Evolutionary conservation across 2,113 vertebrate species (phyloP).

Genomic region (Callospermophilus lateralis): DNA sequence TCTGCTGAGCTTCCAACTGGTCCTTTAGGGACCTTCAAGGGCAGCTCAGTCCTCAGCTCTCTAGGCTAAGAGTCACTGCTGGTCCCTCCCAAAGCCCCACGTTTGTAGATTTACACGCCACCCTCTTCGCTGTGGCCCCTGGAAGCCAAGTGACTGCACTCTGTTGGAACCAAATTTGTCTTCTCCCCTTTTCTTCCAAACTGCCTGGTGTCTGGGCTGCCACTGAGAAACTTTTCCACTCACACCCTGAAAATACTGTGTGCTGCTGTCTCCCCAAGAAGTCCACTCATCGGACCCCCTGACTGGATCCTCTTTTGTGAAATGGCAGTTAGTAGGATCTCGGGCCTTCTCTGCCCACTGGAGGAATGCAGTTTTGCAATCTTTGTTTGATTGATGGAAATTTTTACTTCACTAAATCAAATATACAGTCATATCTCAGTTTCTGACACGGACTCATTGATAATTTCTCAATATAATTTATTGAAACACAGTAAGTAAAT

Average conservation of each 20-base stretch:
- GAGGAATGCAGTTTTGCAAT: not conserved
- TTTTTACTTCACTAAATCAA: slow-evolving; percentile 3
- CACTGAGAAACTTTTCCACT: not conserved
- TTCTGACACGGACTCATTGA: not conserved
- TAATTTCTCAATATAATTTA: not conserved
- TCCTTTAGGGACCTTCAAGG: not conserved
- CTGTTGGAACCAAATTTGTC: not conserved
- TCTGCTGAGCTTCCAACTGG: not conserved
- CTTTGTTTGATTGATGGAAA: not conserved
- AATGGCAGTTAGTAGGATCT: not conserved
- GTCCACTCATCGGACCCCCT: not conserved
- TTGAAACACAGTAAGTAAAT: not conserved
- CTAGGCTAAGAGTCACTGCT: not conserved
- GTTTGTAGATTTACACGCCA: not conserved
- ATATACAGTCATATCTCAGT: too few species aligned
- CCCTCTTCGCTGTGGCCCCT: not conserved
- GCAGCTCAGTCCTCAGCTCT: not conserved
- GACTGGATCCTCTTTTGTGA: not conserved
- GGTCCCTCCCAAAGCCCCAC: not conserved
- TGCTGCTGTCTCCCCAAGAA: not conserved
- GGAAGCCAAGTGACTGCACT: not conserved
- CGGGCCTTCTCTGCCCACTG: not conserved
- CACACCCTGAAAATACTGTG: not conserved
- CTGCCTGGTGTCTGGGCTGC: not conserved
- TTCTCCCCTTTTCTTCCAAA: not conserved